Evolutionary conservation across 1,140 invertebrate genomes (phyloP).

Genomic region (Drosophila triauraria): DNA sequence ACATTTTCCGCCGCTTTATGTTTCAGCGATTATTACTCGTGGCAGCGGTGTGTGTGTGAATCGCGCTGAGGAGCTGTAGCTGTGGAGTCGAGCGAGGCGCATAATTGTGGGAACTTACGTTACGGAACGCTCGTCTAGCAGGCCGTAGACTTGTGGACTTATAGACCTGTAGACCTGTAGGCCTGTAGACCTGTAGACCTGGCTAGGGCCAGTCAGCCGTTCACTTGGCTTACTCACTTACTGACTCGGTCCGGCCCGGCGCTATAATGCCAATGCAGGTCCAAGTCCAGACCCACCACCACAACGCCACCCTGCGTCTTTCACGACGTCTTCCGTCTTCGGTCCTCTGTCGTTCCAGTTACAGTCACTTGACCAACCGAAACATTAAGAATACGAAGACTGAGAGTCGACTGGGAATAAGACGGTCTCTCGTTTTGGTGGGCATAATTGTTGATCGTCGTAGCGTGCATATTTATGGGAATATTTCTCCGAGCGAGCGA

Average conservation of each 20-base stretch:
- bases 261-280: slow-evolving; percentile 78
- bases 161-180: slow-evolving; percentile 39
- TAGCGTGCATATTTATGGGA: slow-evolving; percentile 83
- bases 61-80: slow-evolving; percentile 31
- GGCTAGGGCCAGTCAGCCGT: slow-evolving; percentile 71
- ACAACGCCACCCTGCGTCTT: slow-evolving; percentile 38
- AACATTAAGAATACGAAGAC: slow-evolving; percentile 76
- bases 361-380: slow-evolving; percentile 85
- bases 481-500: slow-evolving; percentile 62
- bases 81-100: slow-evolving; percentile 74
- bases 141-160: slow-evolving; percentile 52
- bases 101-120: slow-evolving; percentile 82
- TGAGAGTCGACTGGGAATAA: slow-evolving; percentile 29
- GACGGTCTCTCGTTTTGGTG: slow-evolving; percentile 60
- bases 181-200: slow-evolving; percentile 39
- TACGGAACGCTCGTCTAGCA: slow-evolving; percentile 78
- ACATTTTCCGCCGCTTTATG: slow-evolving; percentile 79
- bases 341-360: slow-evolving; percentile 76
- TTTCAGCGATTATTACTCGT: slow-evolving; percentile 74
- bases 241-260: slow-evolving; percentile 47
- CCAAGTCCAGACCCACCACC: slow-evolving; percentile 43
- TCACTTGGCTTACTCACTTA: slow-evolving; percentile 72
- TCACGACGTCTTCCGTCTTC: slow-evolving; percentile 37
- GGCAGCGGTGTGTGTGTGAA: slow-evolving; percentile 48
- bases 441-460: slow-evolving; percentile 79